These are phyloP conservation scores for Uloborus plumipes DNA, from an alignment of 2,888 invertebrate genomes.

Conservation along the genomic window DNA sequence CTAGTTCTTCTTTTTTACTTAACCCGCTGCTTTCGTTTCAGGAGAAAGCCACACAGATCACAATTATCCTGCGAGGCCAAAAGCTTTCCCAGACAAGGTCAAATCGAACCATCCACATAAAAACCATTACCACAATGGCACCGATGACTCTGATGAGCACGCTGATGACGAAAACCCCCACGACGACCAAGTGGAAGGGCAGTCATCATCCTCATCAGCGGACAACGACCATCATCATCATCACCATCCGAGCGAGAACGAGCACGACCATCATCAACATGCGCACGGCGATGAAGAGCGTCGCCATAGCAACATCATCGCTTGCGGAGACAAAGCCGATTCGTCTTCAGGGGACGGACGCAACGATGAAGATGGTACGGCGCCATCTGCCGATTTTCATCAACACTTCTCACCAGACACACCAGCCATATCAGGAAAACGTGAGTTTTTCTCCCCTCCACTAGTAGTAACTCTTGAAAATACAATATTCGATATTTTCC, in stretches of 20 bases:
- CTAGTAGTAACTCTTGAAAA: too few relatives aligned
- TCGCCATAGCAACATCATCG: neutral
- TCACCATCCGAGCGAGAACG: neutral
- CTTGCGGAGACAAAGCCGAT: constrained; percentile 2
- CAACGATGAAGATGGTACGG: neutral
- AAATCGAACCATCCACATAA: constrained; percentile 10
- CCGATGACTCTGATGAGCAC: constrained; percentile 3
- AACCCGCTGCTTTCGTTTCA: neutral
- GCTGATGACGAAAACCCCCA: neutral
- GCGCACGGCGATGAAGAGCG: neutral
- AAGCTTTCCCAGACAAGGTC: neutral
- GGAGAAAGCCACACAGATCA: constrained; percentile 16
- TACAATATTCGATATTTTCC: too few relatives aligned
- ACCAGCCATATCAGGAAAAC: constrained; percentile 30
- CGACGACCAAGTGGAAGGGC: constrained; percentile 10
- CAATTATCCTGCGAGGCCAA: neutral
- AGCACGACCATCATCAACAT: neutral
- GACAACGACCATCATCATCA: constrained; percentile 10
- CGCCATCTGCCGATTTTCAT: constrained; percentile 27
- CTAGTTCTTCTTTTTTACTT: too few relatives aligned
- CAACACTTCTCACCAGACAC: constrained; percentile 21
- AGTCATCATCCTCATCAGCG: too few relatives aligned
- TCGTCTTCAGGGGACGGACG: constrained; percentile 4
- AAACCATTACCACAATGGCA: neutral
- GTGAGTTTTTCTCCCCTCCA: constrained; percentile 24